Evolutionary conservation across 1,140 invertebrate genomes (phyloP), one percentile per base, ranked within the genome.

Genomic region (Cardiocondyla obscurior): DNA sequence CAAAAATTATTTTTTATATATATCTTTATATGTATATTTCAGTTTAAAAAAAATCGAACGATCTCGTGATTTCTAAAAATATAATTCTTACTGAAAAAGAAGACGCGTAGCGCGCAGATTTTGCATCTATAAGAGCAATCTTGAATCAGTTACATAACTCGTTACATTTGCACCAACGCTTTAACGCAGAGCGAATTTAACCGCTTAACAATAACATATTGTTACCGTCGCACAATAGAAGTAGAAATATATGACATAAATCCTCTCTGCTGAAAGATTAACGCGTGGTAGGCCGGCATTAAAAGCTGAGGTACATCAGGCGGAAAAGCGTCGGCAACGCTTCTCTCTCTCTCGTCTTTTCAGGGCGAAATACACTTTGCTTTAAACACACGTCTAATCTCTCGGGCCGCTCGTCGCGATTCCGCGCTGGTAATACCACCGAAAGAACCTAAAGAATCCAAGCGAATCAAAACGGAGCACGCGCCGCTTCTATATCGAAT

Each of bases 401-500:
- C 14, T 33, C 28, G n/a, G 0, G 16, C 22, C 36, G 3, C 12
- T 49, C n/a, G 62, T 51, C 16, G 28, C 19, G 55, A 14, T 10
- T 16, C 5, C 12, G 16, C 16, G 14, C 22, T 8, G 44, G 69
- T 70, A 74, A 83, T 62, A 55, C 60, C 28, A n/a, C 46, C 25
- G 49, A 36, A 10, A 28, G 46, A 30, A 33, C 14, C 62, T 76
- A 51, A 69, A 82, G 72, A 73, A 79, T 79, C 62, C 74, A 79
- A 14, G 62, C 53, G 74, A n/a, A 79, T 79, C 74, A 53, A 22
- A 39, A 67, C 22, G 25, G 62, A 79, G 62, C 74, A 79, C 62
- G 57, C 60, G 36, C 42, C 36, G 42, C 28, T 83, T 70, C 74
- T 67, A 28, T 60, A 76, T 86, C 70, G 65, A 87, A 86, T 87